phyloP scores from a whole-genome alignment of 2,888 invertebrate species.

The Antheraea yamamai region DNA sequence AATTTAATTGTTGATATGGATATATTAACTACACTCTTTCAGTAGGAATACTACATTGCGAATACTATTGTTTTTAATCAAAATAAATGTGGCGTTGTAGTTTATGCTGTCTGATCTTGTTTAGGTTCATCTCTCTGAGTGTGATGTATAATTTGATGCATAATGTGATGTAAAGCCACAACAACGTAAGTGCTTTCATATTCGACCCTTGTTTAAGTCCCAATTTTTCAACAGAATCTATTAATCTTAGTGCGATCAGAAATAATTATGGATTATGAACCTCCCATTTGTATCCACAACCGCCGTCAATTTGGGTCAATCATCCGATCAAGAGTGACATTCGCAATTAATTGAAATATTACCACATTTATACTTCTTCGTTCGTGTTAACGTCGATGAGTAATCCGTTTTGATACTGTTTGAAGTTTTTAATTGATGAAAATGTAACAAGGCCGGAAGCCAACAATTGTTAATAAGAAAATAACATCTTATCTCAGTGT shows the following conservation, averaged over 20 bases:
- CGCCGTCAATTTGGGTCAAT: conserved; percentile 9
- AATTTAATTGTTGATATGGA: too few relatives aligned
- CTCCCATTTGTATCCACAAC: not conserved
- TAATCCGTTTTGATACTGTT: conserved; percentile 12
- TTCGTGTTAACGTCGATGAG: conserved; percentile 9
- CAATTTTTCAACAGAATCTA: not conserved
- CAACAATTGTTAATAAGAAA: not conserved
- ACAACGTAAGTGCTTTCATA: too few relatives aligned
- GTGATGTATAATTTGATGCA: too few relatives aligned
- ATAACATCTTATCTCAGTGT: not conserved
- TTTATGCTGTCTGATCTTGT: too few relatives aligned
- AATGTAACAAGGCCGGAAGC: not conserved
- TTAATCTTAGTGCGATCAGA: not conserved
- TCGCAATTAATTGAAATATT: conserved; percentile 26
- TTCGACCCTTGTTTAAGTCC: too few relatives aligned
- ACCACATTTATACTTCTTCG: conserved; percentile 24
- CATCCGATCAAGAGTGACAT: conserved; percentile 12
- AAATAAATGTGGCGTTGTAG: too few relatives aligned
- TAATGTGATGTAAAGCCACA: too few relatives aligned
- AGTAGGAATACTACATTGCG: too few relatives aligned
- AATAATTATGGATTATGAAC: conserved; percentile 6
- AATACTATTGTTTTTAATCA: too few relatives aligned
- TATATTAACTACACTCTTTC: too few relatives aligned
- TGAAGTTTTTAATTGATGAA: conserved; percentile 11
- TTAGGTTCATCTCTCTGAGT: too few relatives aligned